phyloP scores from a whole-genome alignment of 2,888 invertebrate species.

The Trimorus sp. region DNA sequence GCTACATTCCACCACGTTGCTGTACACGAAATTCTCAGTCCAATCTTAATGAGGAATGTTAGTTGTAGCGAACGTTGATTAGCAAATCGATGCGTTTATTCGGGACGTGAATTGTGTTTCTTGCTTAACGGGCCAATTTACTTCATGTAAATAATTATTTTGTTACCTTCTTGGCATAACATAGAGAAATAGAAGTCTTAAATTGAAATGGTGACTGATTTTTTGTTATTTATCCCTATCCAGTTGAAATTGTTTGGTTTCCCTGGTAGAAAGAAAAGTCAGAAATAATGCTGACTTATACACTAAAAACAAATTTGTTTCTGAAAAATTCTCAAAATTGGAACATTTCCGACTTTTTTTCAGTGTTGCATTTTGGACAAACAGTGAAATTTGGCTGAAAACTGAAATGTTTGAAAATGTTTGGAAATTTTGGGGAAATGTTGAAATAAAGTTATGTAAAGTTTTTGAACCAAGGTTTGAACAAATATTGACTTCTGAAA shows the following conservation, averaged over 20 bases:
- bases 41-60: constrained; percentile 9
- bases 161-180: constrained; percentile 56
- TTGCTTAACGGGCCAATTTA: constrained; percentile 44
- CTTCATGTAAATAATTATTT: constrained; percentile 61
- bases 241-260: not conserved
- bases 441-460: no score
- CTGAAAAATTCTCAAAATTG: no score
- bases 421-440: no score
- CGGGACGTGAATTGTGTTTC: constrained; percentile 31
- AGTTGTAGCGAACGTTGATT: constrained; percentile 45
- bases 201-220: constrained; percentile 10
- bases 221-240: constrained; percentile 20
- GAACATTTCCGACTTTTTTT: no score
- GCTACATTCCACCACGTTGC: constrained; percentile 39
- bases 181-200: constrained; percentile 36
- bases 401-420: no score
- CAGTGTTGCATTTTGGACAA: no score
- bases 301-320: no score
- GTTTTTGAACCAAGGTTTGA: no score
- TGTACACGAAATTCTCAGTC: constrained; percentile 20
- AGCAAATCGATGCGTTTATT: constrained; percentile 21
- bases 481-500: no score
- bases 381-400: no score
- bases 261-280: no score
- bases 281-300: no score